Conservation (phyloP, 1,140 invertebrate genomes). For the Pogonomyrmex barbatus region DNA sequence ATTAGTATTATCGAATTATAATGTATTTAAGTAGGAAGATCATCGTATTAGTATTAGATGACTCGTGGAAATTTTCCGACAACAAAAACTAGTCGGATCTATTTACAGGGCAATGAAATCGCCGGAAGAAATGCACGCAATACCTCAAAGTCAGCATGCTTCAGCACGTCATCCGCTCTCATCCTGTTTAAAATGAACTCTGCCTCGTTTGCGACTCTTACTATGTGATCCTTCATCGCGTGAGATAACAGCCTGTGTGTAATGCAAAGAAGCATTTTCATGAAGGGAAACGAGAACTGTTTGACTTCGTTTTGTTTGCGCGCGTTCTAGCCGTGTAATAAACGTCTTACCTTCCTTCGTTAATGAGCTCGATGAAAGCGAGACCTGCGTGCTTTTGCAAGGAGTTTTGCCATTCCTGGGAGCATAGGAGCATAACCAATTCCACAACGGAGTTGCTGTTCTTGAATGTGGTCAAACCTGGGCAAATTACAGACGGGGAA, state of each 20-base stretch:
- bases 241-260: conserved; percentile 94
- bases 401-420: conserved; percentile 99
- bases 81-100: conserved; percentile 35
- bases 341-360: conserved; percentile 93
- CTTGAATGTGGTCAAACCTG: conserved; percentile 97
- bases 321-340: conserved; percentile 58
- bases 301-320: conserved; percentile 62
- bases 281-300: conserved; percentile 60
- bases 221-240: conserved; percentile 99
- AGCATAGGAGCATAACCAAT: conserved; percentile 99
- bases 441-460: conserved; percentile 99
- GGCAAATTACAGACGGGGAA: conserved; percentile 68
- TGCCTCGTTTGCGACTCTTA: conserved; percentile 99
- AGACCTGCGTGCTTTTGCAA: conserved; percentile 99
- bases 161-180: conserved; percentile 99
- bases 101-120: conserved; percentile 36
- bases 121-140: conserved; percentile 37
- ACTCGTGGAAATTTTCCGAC: neutral
- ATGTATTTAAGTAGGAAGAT: neutral
- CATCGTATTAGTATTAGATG: neutral
- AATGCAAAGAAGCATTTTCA: conserved; percentile 72
- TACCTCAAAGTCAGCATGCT: conserved; percentile 99
- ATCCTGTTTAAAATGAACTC: conserved; percentile 99
- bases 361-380: conserved; percentile 99
- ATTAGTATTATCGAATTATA: neutral